These are phyloP conservation scores for Drosophila kikkawai DNA, from an alignment of 1,140 invertebrate species.

Conservation along the genomic window DNA sequence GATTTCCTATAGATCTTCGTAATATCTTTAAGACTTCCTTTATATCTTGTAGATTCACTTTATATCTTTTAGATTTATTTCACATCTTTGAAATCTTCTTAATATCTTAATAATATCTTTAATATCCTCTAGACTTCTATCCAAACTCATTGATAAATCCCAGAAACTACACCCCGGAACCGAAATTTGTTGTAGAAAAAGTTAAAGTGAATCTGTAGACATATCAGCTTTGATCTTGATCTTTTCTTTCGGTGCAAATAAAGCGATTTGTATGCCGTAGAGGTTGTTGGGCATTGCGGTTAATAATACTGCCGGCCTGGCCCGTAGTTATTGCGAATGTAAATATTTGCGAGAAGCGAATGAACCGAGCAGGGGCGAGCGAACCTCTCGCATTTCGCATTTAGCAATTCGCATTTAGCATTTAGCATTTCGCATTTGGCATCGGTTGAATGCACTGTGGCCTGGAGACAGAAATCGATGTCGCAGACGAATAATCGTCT, in stretches of 20 bases:
- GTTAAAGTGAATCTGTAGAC: background rate
- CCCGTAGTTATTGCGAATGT: conserved; percentile 62
- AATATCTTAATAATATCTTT: background rate
- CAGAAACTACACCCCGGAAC: background rate
- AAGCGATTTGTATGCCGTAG: conserved; percentile 61
- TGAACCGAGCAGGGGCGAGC: conserved; percentile 53
- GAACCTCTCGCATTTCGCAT: conserved; percentile 36
- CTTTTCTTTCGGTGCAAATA: conserved; percentile 20
- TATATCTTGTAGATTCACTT: background rate
- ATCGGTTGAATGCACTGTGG: conserved; percentile 76
- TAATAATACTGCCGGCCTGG: conserved; percentile 56
- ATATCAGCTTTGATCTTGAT: background rate
- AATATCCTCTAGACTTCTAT: background rate
- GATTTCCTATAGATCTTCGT: background rate
- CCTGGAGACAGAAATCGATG: conserved; percentile 45
- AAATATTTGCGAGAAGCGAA: conserved; percentile 78
- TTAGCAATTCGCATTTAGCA: conserved; percentile 28
- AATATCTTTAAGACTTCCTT: too few species aligned
- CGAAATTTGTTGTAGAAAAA: background rate
- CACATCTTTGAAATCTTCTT: background rate
- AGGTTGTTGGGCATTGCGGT: conserved; percentile 51
- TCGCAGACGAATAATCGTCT: conserved; percentile 10
- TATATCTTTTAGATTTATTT: background rate
- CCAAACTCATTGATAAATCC: background rate
- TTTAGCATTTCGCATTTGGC: conserved; percentile 29